Base-by-base conservation (phyloP, 2,888 invertebrate genomes). In the Rhynchonema sp. region DNA sequence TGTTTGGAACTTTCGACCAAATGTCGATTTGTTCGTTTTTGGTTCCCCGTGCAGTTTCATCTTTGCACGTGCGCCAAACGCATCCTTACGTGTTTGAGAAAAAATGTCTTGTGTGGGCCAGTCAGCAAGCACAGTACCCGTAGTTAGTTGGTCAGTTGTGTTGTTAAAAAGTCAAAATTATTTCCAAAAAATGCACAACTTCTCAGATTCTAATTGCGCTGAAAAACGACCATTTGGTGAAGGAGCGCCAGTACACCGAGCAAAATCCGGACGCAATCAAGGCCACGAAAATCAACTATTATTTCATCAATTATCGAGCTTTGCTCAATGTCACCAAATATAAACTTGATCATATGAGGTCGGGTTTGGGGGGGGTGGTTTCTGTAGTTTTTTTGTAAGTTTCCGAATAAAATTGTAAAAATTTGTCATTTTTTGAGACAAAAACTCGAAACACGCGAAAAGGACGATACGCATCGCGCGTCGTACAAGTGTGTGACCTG, bases 291-390 rank as follows among this genome's bases (percentile, higher is more conserved):
- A 30, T 67, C 57, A 67, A 66, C 54, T 72, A 71, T 62, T 72
- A 72, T 61, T 70, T 67, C 63, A 67, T 72, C 57, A 72, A 71
- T 61, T 72, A 72, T 61, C 66, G 70, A 13, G 68, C 69, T 9
- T 63, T 70, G 29, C 58, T 71, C 25, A 72, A 72, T 60, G 71
- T 72, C 23, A 63, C 70, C 46, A 70, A 68, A 61, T 72, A 70
- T 63, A 72, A 72, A 63, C 63, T 72, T 30, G 71, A 72, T 63
- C 72, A 72, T 59, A 72, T 72, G 66, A 63, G 71, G 67, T 67
- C n/a, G n/a, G n/a, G n/a, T n/a, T n/a, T n/a, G n/a, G n/a, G n/a
- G n/a, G n/a, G n/a, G n/a, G n/a, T n/a, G n/a, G n/a, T n/a, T n/a
- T n/a, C n/a, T n/a, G n/a, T n/a, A n/a, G n/a, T n/a, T n/a, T n/a